A percentile compares a stretch with the other conserved stretches of the same genome.
Conservation (phyloP, 2,888 invertebrate genomes). For the Marasmarcha lunaedactyla region DNA sequence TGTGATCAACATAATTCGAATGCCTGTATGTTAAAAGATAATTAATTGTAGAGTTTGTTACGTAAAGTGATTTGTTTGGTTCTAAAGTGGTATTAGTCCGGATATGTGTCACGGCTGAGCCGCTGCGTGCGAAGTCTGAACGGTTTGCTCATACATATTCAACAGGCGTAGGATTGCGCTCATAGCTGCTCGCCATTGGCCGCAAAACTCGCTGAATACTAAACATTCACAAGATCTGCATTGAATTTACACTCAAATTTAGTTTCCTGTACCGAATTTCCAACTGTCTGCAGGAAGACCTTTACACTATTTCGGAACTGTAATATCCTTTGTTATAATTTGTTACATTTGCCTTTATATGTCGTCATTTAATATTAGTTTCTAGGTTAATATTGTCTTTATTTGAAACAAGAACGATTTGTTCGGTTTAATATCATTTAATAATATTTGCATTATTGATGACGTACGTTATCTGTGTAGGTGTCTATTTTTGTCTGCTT, state of each 20-base stretch:
- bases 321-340: neutral
- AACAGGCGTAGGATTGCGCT: slow-evolving; percentile 37
- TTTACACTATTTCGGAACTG: neutral
- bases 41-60: too few species aligned
- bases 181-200: slow-evolving; percentile 46
- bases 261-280: slow-evolving; percentile 37
- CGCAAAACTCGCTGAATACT: slow-evolving; percentile 53
- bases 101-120: slow-evolving; percentile 58
- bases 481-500: slow-evolving; percentile 20
- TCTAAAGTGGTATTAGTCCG: neutral
- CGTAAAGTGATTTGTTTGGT: neutral
- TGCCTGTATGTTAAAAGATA: too few species aligned
- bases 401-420: too few species aligned
- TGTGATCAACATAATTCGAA: too few species aligned
- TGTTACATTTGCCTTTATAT: neutral
- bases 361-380: too few species aligned
- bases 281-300: slow-evolving; percentile 20
- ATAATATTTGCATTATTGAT: slow-evolving; percentile 29
- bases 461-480: slow-evolving; percentile 30
- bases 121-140: slow-evolving; percentile 38
- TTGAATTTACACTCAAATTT: slow-evolving; percentile 46
- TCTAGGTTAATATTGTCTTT: too few species aligned
- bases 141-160: slow-evolving; percentile 55
- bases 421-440: too few species aligned
- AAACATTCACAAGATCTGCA: slow-evolving; percentile 50